phyloP scores from a whole-genome alignment of 2,797 vertebrate species.

The Alfaro cultratus region DNA sequence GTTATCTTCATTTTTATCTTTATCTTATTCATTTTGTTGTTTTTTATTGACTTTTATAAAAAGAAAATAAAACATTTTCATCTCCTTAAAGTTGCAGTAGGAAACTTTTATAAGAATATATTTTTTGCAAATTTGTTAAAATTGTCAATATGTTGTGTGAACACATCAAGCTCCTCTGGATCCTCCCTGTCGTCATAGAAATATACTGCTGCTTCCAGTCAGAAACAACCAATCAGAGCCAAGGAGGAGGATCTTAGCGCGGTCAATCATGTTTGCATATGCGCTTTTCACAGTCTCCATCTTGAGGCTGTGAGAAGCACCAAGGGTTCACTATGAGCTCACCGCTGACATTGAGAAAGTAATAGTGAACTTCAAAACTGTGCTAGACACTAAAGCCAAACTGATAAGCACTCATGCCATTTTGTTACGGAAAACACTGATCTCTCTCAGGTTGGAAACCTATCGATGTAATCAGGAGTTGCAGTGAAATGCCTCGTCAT shows the following conservation, averaged over 20 bases:
- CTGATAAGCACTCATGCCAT: background rate
- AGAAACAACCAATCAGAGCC: too few relatives aligned
- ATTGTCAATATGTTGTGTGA: too few relatives aligned
- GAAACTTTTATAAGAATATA: too few relatives aligned
- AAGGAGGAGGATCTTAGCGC: too few relatives aligned
- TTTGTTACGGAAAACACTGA: background rate
- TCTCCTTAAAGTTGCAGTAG: slow-evolving; percentile 19
- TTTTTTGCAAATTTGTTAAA: background rate
- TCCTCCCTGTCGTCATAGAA: too few relatives aligned
- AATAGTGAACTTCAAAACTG: background rate
- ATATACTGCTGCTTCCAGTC: too few relatives aligned
- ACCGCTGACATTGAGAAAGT: background rate
- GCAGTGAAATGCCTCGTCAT: slow-evolving; percentile 25
- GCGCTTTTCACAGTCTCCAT: too few relatives aligned
- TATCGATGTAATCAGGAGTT: slow-evolving; percentile 2
- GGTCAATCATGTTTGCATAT: too few relatives aligned
- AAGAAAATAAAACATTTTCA: slow-evolving; percentile 6
- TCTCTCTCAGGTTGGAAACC: slow-evolving; percentile 3
- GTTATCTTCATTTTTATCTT: slow-evolving; percentile 10
- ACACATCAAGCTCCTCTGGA: too few relatives aligned
- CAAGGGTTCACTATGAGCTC: background rate
- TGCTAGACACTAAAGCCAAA: background rate
- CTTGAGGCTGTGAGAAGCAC: too few relatives aligned
- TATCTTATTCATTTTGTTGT: slow-evolving; percentile 8
- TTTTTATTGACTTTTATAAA: slow-evolving; percentile 13